Base-by-base conservation (phyloP, 2,113 vertebrate genomes). In the Trinectes maculatus region DNA sequence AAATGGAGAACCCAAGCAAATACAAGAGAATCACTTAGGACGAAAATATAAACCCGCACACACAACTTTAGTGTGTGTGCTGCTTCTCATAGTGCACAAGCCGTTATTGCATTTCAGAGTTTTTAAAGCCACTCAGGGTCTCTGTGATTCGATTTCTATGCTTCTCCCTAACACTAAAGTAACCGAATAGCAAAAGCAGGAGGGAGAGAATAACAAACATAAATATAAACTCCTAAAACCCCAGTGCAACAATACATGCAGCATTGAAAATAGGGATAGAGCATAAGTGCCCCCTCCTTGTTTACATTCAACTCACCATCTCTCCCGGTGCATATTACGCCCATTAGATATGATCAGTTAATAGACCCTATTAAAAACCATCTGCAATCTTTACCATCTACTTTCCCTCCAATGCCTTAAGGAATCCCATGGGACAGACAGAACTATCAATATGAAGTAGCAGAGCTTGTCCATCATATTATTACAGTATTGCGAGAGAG, bases 171-270 rank as follows among this genome's bases (percentile, higher is more conserved):
- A 31, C 37, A 51, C 34, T 49, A 65, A 76, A 56, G 34, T 57
- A 49, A 62, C 22, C 18, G 10, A 66, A 29, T 26, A 70, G 55
- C 26, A 56, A 87, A 63, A 49, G 58, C 9, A 80, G 29, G 29
- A 77, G 61, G 61, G 72, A 42, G 28, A 36, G 59, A 56, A 74
- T 71, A 71, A 72, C 66, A 84, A 82, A 74, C 34, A 65, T 55
- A 55, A 72, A 79, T 54, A 64, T 24, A 8, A 44, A 62, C 40
- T 15, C n/a, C n/a, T n/a, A n/a, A n/a, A 39, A 74, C 42, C 3
- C 33, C 24, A 24, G 39, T 58, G 47, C 49, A 63, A 21, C 34
- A 25, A 36, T 55, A 67, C 15, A 61, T 5, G 48, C 48, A 24
- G 57, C 5, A 5, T 21, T 60, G 58, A 77, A 66, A 31, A 4